These are phyloP conservation scores for Eutrigla gurnardus DNA, from an alignment of 2,797 vertebrate genomes.

Conservation along the genomic window DNA sequence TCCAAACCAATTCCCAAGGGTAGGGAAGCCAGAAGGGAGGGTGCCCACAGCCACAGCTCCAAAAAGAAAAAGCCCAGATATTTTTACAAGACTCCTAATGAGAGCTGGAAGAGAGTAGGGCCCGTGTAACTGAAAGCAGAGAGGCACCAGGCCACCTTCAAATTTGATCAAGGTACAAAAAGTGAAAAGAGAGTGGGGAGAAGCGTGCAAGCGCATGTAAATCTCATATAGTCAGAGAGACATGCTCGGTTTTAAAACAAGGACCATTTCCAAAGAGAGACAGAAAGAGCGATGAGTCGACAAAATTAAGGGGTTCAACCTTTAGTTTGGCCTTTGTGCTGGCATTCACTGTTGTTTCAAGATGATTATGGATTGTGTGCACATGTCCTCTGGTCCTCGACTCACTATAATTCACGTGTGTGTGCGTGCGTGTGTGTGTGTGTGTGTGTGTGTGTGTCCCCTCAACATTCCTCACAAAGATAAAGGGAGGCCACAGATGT, in stretches of 20 bases:
- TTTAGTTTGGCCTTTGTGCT: conserved; percentile 71
- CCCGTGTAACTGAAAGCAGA: conserved; percentile 48
- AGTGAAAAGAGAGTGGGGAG: conserved; percentile 22
- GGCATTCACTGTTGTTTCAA: conserved; percentile 51
- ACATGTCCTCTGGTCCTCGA: conserved; percentile 37
- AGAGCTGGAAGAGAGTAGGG: conserved; percentile 57
- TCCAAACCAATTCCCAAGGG: conserved; percentile 21
- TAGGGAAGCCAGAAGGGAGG: conserved; percentile 28
- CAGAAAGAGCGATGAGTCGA: conserved; percentile 41
- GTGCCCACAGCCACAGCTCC: conserved; percentile 52
- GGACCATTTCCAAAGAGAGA: conserved; percentile 44
- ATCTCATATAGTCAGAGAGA: conserved; percentile 18
- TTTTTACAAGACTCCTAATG: conserved; percentile 79
- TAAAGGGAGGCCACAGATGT: conserved; percentile 54
- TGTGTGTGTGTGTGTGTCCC: conserved; percentile 9
- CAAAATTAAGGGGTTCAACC: conserved; percentile 58
- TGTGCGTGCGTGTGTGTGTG: conserved; percentile 26
- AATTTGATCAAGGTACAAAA: conserved; percentile 62
- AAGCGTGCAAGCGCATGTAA: conserved; percentile 12
- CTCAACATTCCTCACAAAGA: conserved; percentile 50
- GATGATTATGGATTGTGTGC: conserved; percentile 63
- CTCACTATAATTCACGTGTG: conserved; percentile 50
- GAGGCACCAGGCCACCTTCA: conserved; percentile 60
- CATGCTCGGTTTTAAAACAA: conserved; percentile 36
- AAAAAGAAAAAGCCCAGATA: conserved; percentile 55